Conservation (phyloP, 2,797 vertebrate genomes). For the Chaenodraco wilsoni region DNA sequence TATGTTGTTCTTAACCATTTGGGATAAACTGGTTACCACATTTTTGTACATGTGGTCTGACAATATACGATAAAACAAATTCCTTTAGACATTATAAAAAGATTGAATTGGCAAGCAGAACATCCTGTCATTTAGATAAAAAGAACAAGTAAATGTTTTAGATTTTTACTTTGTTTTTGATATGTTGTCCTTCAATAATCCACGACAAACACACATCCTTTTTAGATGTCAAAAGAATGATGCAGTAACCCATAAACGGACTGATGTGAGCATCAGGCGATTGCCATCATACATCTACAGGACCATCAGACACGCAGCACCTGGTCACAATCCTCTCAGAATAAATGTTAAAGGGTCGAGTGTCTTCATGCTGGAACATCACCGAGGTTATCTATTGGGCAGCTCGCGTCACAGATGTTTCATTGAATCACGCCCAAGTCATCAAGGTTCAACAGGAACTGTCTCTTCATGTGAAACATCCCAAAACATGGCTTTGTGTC, state of each 20-base stretch:
- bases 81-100: not conserved
- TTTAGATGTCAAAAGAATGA: conserved; percentile 46
- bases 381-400: conserved; percentile 35
- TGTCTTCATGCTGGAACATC: conserved; percentile 17
- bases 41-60: conserved; percentile 5
- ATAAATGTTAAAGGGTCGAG: conserved; percentile 52
- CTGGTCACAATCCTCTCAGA: conserved; percentile 33
- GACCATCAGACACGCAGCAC: conserved; percentile 39
- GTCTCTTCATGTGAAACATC: conserved; percentile 8
- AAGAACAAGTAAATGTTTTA: not conserved
- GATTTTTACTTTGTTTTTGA: not conserved
- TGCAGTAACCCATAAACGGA: conserved; percentile 45
- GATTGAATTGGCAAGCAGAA: not conserved
- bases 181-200: not conserved
- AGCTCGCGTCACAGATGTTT: conserved; percentile 48
- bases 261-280: not conserved
- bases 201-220: conserved; percentile 5
- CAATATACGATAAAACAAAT: not conserved
- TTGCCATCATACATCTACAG: conserved; percentile 24
- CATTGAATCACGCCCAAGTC: conserved; percentile 34
- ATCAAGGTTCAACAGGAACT: conserved; percentile 24
- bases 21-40: not conserved
- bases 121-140: not conserved
- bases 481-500: not conserved
- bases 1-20: not conserved